Evolutionary conservation across 1,140 invertebrate genomes (phyloP), one percentile per base, ranked within the genome.

Genomic region (Schlechtendalia chinensis): DNA sequence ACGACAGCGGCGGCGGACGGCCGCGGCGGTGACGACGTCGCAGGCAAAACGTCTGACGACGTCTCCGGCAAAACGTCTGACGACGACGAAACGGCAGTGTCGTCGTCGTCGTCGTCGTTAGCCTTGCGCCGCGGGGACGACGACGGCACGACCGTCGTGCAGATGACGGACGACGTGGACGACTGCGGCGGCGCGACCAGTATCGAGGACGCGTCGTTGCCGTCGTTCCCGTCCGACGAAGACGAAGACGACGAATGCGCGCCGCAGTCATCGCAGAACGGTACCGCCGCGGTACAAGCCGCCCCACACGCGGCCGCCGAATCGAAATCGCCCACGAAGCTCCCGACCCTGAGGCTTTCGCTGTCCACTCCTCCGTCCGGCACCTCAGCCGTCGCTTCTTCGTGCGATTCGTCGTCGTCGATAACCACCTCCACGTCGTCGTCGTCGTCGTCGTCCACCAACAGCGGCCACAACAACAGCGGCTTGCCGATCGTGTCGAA

Each of bases 171-270:
- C 65, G 67, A 72, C 45, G 45, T 69, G 39, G 39, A 47, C 14
- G 22, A 0, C 17, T 47, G 69, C 4, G 50, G 47, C 47, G 32
- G 2, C 22, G 27, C 67, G 67, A 53, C 67, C 47, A 71, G 67
- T 32, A 72, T 72, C 17, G 69, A 72, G 11, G 69, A 72, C 47
- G 69, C 69, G 24, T 72, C 69, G 17, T 54, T 72, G 27, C 69
- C 69, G 17, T 29, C 50, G 2, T 54, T 53, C 11, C 53, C 69
- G 47, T 72, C 69, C 4, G 69, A 72, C 24, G 69, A 72, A 22
- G 69, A 72, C 17, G 69, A 72, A 1, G 69, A 72, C 24, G 69
- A 72, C 27, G 47, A 54, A 5, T 19, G 45, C 14, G 2, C 22
- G 10, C 2, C 6, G 3, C 17, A n/a, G 24, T 17, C 10, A 0